phyloP scores from a whole-genome alignment of 2,113 vertebrate species.

The Vidua macroura region DNA sequence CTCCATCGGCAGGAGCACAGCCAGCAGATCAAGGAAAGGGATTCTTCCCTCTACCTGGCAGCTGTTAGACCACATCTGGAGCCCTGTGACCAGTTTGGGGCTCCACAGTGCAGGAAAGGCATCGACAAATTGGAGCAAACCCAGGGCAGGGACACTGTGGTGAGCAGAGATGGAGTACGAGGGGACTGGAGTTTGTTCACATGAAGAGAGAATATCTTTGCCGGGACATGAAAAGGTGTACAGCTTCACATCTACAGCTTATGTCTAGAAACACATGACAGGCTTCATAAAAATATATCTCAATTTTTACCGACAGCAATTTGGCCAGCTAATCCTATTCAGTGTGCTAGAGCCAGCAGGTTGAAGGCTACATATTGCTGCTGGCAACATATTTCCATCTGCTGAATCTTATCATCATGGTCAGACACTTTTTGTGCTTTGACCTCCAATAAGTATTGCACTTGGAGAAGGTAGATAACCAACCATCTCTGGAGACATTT shows the following conservation, averaged over 20 bases:
- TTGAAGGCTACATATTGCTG: background rate
- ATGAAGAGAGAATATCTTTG: background rate
- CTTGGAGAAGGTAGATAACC: background rate
- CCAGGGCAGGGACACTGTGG: accelerated
- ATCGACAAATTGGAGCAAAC: accelerated
- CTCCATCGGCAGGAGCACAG: background rate
- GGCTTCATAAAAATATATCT: background rate
- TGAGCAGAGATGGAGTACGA: accelerated
- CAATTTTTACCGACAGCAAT: background rate
- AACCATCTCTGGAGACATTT: background rate
- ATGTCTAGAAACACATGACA: background rate
- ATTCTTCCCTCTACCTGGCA: background rate
- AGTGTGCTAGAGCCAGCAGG: background rate
- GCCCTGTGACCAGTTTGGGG: accelerated
- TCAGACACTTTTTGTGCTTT: background rate
- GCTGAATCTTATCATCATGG: background rate
- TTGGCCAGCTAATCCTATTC: background rate
- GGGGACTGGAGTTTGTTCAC: background rate
- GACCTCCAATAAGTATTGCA: background rate
- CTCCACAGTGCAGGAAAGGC: accelerated
- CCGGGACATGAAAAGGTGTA: background rate
- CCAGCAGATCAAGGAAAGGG: background rate
- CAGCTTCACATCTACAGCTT: background rate
- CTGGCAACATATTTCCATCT: background rate
- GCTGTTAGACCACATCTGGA: background rate